These are phyloP conservation scores for Ennomos quercinarius DNA, from an alignment of 2,888 invertebrate genomes.

Conservation along the genomic window DNA sequence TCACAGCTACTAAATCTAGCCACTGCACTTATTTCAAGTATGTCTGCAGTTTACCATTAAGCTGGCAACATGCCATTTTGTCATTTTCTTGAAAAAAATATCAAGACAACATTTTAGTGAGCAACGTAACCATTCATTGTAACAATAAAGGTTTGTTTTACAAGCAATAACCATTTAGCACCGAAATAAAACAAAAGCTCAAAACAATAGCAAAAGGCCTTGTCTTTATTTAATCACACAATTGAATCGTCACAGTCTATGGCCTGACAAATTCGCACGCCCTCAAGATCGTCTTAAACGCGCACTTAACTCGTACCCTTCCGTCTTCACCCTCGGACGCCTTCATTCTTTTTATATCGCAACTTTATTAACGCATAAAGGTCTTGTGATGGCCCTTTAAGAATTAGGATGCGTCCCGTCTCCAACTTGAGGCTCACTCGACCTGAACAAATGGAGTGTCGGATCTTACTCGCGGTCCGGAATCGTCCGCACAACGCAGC, in stretches of 20 bases:
- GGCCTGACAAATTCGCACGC: constrained; percentile 84
- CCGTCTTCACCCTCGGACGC: constrained; percentile 82
- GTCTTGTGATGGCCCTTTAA: constrained; percentile 84
- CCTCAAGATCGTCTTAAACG: constrained; percentile 83
- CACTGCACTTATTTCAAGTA: too few species aligned
- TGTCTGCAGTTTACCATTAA: too few species aligned
- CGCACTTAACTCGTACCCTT: constrained; percentile 82
- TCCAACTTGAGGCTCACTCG: constrained; percentile 68
- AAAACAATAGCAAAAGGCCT: constrained; percentile 57
- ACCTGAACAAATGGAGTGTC: constrained; percentile 81
- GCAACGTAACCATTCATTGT: constrained; percentile 8
- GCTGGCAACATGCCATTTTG: background rate
- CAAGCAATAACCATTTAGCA: constrained; percentile 29
- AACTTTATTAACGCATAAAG: constrained; percentile 86
- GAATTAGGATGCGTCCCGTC: constrained; percentile 83
- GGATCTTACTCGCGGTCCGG: constrained; percentile 59
- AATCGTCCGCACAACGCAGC: constrained; percentile 48
- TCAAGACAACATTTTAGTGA: background rate
- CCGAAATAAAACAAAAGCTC: constrained; percentile 52
- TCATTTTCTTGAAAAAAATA: background rate
- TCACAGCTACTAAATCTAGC: background rate
- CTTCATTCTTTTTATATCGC: constrained; percentile 84
- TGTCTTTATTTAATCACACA: constrained; percentile 80
- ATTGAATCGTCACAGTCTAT: constrained; percentile 76
- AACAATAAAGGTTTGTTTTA: constrained; percentile 32